Conservation (phyloP, 2,113 vertebrate genomes). For the Albula goreensis region DNA sequence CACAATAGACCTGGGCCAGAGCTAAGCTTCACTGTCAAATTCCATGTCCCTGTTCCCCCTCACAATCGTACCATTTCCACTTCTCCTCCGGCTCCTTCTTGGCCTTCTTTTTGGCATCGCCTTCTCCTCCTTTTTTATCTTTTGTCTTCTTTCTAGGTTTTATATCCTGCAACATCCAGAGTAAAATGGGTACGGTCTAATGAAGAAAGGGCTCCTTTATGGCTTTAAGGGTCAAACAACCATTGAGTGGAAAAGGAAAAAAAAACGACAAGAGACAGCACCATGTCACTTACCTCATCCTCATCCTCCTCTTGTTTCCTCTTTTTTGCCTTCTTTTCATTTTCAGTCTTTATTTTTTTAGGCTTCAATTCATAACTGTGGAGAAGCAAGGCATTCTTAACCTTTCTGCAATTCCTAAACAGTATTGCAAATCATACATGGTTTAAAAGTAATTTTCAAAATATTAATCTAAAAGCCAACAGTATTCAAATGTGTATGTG, state of each 20-base stretch:
- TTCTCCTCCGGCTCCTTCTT: slow-evolving; percentile 95
- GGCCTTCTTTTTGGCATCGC: slow-evolving; percentile 79
- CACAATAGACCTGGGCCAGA: slow-evolving; percentile 12
- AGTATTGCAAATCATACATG: no score
- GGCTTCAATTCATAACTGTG: slow-evolving; percentile 84
- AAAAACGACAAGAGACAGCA: not conserved
- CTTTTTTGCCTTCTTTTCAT: slow-evolving; percentile 89
- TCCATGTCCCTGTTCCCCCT: not conserved
- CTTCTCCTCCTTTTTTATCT: slow-evolving; percentile 76
- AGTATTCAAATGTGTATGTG: no score
- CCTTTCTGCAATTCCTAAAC: no score
- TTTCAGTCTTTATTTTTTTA: slow-evolving; percentile 92
- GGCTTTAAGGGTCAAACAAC: no score
- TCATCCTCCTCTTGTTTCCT: slow-evolving; percentile 75
- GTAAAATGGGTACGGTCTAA: not conserved
- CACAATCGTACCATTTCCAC: slow-evolving; percentile 88
- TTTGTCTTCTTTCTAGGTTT: slow-evolving; percentile 92
- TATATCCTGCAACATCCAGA: slow-evolving; percentile 66
- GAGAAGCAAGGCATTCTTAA: slow-evolving; percentile 31
- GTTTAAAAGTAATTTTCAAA: no score
- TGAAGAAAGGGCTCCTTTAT: not conserved
- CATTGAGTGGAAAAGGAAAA: not conserved
- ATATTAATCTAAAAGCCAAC: no score
- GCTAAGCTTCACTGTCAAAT: slow-evolving; percentile 24
- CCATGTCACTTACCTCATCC: slow-evolving; percentile 52